Evolutionary conservation across 2,113 vertebrate species (phyloP).

Genomic region (cattle (Bos taurus)): ARS-UCD2.0 NC_037345.1:61304001-61304500

Average conservation of each 20-base stretch:
- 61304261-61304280: not conserved
- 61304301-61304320: not conserved
- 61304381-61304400: constrained; percentile 90
- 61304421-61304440: constrained; percentile 86
- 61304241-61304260: not conserved
- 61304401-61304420: constrained; percentile 72
- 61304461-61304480: constrained; percentile 89
- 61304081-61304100: constrained; percentile 86
- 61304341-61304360: no score
- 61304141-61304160: constrained; percentile 87
- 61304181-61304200: constrained; percentile 58
- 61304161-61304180: constrained; percentile 95
- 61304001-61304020: constrained; percentile 90
- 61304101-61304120: constrained; percentile 85
- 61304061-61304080: constrained; percentile 94
- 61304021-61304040: constrained; percentile 90
- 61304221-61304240: not conserved
- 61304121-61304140: constrained; percentile 90
- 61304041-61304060: constrained; percentile 89
- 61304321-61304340: constrained; percentile 78
- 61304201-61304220: not conserved
- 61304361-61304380: constrained; percentile 85
- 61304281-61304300: not conserved
- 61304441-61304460: constrained; percentile 86
- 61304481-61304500: not conserved